Conservation (phyloP, 2,888 invertebrate genomes). For the Plebejus melissa region DNA sequence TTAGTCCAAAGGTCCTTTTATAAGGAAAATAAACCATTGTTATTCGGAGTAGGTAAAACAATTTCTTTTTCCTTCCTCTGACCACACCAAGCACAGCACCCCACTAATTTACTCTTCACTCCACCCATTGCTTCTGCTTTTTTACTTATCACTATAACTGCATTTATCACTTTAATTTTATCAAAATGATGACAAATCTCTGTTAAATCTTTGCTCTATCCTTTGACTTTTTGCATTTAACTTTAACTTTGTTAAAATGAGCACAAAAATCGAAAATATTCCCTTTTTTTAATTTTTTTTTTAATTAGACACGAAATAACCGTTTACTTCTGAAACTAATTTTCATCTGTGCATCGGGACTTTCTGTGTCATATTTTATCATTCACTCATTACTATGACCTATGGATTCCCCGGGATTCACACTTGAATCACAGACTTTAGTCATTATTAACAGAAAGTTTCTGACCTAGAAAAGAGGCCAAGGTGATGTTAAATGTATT, state of each 20-base stretch:
- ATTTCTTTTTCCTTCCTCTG: neutral
- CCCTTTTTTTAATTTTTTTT: neutral
- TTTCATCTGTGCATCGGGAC: neutral
- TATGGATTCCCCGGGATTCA: neutral
- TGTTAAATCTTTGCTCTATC: neutral
- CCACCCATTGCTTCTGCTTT: neutral
- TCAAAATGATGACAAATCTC: neutral
- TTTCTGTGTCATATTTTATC: slow-evolving; percentile 1
- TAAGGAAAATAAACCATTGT: neutral
- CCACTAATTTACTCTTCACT: neutral
- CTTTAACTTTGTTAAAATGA: no score
- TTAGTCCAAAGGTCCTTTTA: neutral
- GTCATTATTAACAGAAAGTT: neutral
- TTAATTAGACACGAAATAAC: neutral
- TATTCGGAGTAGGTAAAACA: neutral
- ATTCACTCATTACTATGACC: neutral
- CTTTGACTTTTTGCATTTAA: no score
- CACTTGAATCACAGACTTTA: slow-evolving; percentile 5
- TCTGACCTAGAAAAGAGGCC: neutral
- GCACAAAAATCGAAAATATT: neutral
- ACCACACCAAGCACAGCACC: neutral
- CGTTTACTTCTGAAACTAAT: slow-evolving; percentile 7
- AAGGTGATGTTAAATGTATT: neutral
- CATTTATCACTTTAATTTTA: neutral
- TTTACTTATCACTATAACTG: neutral